Evolutionary conservation across 2,113 vertebrate genomes (phyloP), one percentile per base, ranked within the genome.

Genomic region (Stegastes partitus): DNA sequence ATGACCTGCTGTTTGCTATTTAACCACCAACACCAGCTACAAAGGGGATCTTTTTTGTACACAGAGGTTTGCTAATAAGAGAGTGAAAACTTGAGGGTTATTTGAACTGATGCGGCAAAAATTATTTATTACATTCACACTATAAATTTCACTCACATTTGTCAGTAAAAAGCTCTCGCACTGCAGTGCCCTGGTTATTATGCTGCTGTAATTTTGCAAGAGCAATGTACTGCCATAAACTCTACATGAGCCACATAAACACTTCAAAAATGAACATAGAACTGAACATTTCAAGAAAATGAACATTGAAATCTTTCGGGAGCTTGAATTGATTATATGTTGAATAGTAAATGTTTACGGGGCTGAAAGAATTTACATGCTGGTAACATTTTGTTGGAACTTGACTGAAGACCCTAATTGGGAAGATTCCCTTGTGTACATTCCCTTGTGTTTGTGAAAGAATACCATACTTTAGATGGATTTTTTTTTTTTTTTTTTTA

Each of bases 1-100:
- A 34, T 65, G 63, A 65, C 45, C 63, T 34, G 63, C 63, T 66
- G 47, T 51, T 66, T 51, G 47, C 51, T 47, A 66, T 51, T 66
- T 66, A 51, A 51, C 63, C 50, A 51, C n/a, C 28, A 34, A 51
- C 31, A 34, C 31, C 47, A 66, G 63, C 26, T 47, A 66, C 47
- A 34, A 66, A 34, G 14, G 63, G 45, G 45, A 34, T 65, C 3
- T 50, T 31, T 65, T 65, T 65, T 34, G 50, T 34, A 34, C 63
- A 15, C n/a, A 0, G 14, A 55, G 10, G 22, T 42, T 68, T 50
- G 14, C 50, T 26, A 54, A 68, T 68, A 68, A 26, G 4, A 26
- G n/a, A 16, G 47, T 0, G 1, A 22, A 26, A 66, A 66, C 28
- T 45, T 5, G 14, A 42, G 39, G 49, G 26, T 31, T 68, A 68